phyloP scores from a whole-genome alignment of 2,113 vertebrate genomes.

The Sinocyclocheilus maitianheensis region DNA sequence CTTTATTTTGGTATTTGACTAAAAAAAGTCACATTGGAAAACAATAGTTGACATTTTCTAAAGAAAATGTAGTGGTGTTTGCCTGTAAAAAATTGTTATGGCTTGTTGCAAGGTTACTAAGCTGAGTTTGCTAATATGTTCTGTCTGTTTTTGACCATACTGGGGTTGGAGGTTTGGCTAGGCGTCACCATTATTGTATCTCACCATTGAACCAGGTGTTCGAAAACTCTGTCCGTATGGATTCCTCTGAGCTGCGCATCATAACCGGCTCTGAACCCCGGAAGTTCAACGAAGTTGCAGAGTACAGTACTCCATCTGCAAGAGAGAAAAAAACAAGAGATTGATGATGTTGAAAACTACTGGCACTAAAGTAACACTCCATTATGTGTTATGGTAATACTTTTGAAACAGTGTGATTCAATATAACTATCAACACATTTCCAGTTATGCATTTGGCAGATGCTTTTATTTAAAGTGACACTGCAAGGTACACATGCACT shows the following conservation, averaged over 20 bases:
- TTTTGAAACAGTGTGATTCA: no score
- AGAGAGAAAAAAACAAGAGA: not conserved
- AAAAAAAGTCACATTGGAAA: not conserved
- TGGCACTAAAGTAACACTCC: not conserved
- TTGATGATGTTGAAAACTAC: not conserved
- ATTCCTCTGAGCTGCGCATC: slow-evolving; percentile 65
- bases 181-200: not conserved
- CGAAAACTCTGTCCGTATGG: slow-evolving; percentile 76
- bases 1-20: no score
- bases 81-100: no score
- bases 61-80: not conserved
- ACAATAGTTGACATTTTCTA: not conserved
- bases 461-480: no score
- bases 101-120: not conserved
- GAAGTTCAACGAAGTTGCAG: slow-evolving; percentile 83
- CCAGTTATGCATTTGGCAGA: no score
- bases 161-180: not conserved
- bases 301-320: slow-evolving; percentile 76
- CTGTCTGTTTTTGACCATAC: not conserved
- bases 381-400: no score
- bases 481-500: no score
- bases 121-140: not conserved
- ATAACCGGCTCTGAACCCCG: slow-evolving; percentile 77
- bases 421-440: no score
- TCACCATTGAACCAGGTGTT: slow-evolving; percentile 77